Conservation (phyloP, 2,797 vertebrate genomes). For the Melanotaenia parkinsoni region DNA sequence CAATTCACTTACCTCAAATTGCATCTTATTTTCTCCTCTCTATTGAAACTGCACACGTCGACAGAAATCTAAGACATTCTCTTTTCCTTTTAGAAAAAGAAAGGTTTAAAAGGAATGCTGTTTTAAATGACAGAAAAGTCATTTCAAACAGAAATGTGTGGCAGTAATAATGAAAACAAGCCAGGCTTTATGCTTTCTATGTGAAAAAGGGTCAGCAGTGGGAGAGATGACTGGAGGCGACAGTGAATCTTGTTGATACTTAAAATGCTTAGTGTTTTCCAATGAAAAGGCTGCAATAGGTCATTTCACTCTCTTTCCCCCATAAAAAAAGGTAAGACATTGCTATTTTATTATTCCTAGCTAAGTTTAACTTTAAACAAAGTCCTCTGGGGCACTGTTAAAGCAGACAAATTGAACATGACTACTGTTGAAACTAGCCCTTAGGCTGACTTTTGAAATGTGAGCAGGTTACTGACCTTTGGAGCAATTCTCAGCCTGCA, state of each 20-base stretch:
- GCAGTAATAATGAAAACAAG: neutral
- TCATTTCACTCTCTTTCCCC: neutral
- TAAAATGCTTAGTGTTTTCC: neutral
- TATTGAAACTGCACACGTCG: neutral
- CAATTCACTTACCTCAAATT: neutral
- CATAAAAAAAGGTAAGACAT: neutral
- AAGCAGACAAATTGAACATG: constrained; percentile 9
- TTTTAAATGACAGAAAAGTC: neutral
- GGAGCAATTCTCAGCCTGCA: neutral
- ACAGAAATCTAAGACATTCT: neutral
- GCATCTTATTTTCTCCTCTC: neutral
- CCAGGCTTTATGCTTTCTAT: neutral
- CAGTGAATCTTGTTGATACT: neutral
- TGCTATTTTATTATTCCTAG: neutral
- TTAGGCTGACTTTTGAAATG: constrained; percentile 14
- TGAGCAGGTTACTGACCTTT: constrained; percentile 11
- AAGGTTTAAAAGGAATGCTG: neutral
- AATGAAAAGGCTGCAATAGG: constrained; percentile 4
- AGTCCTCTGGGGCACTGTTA: constrained; percentile 4
- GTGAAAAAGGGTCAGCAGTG: neutral
- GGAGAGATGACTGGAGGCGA: neutral
- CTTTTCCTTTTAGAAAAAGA: neutral
- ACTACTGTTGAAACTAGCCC: neutral
- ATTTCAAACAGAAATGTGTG: neutral
- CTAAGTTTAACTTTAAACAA: constrained; percentile 1